Evolutionary conservation across 1,140 invertebrate genomes (phyloP), one percentile per base, ranked within the genome.

Genomic region (Ceratina calcarata): DNA sequence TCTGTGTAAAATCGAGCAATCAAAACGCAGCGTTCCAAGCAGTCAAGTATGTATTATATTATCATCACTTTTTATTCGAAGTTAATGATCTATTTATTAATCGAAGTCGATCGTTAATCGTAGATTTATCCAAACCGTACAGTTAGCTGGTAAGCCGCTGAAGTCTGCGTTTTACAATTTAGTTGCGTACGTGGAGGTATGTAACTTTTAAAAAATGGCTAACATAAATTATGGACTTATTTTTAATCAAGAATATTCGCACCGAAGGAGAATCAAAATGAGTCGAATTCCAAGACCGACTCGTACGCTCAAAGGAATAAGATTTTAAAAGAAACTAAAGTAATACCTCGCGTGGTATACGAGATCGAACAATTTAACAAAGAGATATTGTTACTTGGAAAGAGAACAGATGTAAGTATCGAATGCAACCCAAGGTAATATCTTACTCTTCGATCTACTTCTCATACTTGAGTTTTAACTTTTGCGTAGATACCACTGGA

Each of bases 331-430:
- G 94, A 95, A 88, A 94, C 94, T 0, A 94, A 93, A 83, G 83
- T 91, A 4, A 94, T 95, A 83, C 95, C 95, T 3, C 94, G 93
- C 76, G 92, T 95, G 0, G 89, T 95, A 69, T 93, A 93, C 80
- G 94, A 94, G 80, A 94, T 95, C 16, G 95, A 95, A 89, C 93
- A 93, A 80, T 95, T 95, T 71, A 93, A 94, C 55, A 94, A 94
- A 86, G 94, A 93, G 71, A 88, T 95, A 53, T 93, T 94, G 32
- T 75, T 93, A 13, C 88, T 95, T 49, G 92, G 93, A 3, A 95
- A 95, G 64, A 95, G 94, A 86, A 94, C 93, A 3, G 91, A 92
- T 74, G 91, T 94, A 82, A 93, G 81, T 78, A 68, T 37, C 12
- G 65, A n/a, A 61, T 69, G 53, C 65, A 22, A 49, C 4, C 1